Conservation (phyloP, 2,888 invertebrate genomes). For the Ornithoptera alexandrae region DNA sequence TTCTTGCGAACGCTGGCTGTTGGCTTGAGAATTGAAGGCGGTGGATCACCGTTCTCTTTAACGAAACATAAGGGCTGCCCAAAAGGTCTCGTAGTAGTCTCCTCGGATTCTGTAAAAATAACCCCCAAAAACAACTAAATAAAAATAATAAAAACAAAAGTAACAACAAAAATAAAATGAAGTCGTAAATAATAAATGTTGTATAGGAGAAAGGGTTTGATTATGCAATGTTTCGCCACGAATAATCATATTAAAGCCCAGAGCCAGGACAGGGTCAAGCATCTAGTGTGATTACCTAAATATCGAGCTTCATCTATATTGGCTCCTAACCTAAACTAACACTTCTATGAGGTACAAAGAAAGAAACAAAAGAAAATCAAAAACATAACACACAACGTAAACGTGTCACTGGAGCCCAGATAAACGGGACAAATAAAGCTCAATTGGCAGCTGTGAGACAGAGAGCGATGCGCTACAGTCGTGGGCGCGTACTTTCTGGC, state of each 20-base stretch:
- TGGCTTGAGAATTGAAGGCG: constrained; percentile 76
- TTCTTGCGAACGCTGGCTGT: constrained; percentile 77
- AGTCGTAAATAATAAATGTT: constrained; percentile 35
- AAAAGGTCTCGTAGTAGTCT: constrained; percentile 84
- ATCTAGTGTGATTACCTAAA: constrained; percentile 53
- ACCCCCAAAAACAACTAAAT: constrained; percentile 65
- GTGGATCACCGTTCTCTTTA: constrained; percentile 78
- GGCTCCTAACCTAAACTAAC: constrained; percentile 70
- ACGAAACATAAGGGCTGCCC: constrained; percentile 89
- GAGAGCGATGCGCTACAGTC: constrained; percentile 68
- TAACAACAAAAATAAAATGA: constrained; percentile 38
- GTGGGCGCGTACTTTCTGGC: constrained; percentile 88
- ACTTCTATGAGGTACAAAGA: constrained; percentile 68
- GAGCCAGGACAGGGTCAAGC: constrained; percentile 67
- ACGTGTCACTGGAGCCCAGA: constrained; percentile 67
- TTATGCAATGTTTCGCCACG: constrained; percentile 41
- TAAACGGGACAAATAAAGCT: constrained; percentile 73
- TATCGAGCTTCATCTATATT: constrained; percentile 67
- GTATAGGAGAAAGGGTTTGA: constrained; percentile 31
- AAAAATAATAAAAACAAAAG: constrained; percentile 46
- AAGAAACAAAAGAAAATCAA: constrained; percentile 55
- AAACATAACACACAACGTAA: constrained; percentile 71
- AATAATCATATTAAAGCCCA: constrained; percentile 47
- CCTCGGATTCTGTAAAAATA: constrained; percentile 77
- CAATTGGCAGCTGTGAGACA: constrained; percentile 63